Percentiles rank a stretch among this genome's conserved stretches.
These are phyloP conservation scores for Candoia aspera DNA, from an alignment of 2,113 vertebrate species.

Conservation along the genomic window DNA sequence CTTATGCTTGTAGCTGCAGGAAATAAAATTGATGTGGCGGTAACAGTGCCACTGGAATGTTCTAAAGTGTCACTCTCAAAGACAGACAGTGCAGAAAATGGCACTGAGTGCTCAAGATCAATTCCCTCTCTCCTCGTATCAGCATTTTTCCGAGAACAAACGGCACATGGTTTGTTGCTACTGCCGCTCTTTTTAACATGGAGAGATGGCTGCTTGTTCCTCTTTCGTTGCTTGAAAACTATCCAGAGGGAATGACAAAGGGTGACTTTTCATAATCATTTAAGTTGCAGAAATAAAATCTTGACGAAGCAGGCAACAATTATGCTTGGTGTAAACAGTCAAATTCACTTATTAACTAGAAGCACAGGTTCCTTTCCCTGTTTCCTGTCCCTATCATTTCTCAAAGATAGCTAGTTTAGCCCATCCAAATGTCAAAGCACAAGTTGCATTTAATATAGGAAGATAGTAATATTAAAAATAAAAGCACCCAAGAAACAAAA, in stretches of 20 bases:
- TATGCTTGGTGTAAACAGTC: conserved; percentile 13
- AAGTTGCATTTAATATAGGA: neutral
- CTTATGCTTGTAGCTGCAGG: conserved; percentile 18
- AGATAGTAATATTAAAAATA: too few species aligned
- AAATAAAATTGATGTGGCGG: conserved; percentile 22
- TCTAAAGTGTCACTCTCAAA: conserved; percentile 15
- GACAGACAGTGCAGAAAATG: conserved; percentile 14
- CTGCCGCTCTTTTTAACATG: neutral
- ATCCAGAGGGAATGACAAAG: neutral
- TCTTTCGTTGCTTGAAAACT: neutral
- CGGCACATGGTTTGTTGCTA: neutral
- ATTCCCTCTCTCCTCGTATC: neutral
- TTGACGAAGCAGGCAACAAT: neutral
- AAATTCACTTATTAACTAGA: neutral
- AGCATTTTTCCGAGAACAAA: conserved; percentile 18
- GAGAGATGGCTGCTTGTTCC: neutral
- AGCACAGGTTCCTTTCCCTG: neutral
- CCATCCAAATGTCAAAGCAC: neutral
- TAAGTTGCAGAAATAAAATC: conserved; percentile 35
- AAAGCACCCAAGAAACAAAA: too few species aligned
- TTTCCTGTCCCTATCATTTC: neutral
- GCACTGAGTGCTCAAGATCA: neutral
- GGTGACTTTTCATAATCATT: neutral
- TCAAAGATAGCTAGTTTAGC: neutral
- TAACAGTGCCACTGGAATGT: neutral